Evolutionary conservation across 2,113 vertebrate species (phyloP), one percentile per base, ranked within the genome.

Genomic region (Neotragus moschatus): DNA sequence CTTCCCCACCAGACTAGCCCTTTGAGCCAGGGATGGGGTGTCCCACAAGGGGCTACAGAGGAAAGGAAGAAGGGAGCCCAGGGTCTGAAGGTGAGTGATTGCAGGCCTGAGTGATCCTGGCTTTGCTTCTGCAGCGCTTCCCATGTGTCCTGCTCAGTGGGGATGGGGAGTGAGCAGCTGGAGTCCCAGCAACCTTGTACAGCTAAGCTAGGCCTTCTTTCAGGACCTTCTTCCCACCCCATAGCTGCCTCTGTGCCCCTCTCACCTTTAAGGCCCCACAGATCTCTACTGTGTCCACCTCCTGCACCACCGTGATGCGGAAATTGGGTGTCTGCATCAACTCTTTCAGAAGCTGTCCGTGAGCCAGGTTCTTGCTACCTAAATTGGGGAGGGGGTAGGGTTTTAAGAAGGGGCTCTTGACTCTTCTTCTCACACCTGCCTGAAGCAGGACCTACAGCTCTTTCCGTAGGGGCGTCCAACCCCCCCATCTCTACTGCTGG

Each of bases 181-280:
- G 80, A 89, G 75, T 9, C 16, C 55, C 10, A 56, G 61, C 45
- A 79, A 6, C 80, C 19, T 55, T 5, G 19, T 19, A n/a, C 7
- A 79, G 58, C 43, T 94, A 17, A 43, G 43, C 80, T 1, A 28
- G 60, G 51, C 84, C 51, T 25, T 81, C 63, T 56, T 88, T 56
- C 17, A 45, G 92, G 45, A 25, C 51, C 58, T 80, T 60, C 53
- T 73, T n/a, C 43, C 47, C 15, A 53, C 10, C 49, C 80, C 17
- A 17, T 7, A 33, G 45, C 45, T 60, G 91, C 73, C 26, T 91
- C 58, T 89, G 51, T 6, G 47, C 13, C 0, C 85, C 43, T 97
- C 92, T 98, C 88, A 99, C 99, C 99, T 99, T 99, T 84, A 99
- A 99, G 12, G 99, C 99, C 25, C 99, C 99, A 10, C 99, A 99